These are phyloP conservation scores for Anas bahamensis DNA, from an alignment of 2,797 vertebrate species.

Conservation along the genomic window DNA sequence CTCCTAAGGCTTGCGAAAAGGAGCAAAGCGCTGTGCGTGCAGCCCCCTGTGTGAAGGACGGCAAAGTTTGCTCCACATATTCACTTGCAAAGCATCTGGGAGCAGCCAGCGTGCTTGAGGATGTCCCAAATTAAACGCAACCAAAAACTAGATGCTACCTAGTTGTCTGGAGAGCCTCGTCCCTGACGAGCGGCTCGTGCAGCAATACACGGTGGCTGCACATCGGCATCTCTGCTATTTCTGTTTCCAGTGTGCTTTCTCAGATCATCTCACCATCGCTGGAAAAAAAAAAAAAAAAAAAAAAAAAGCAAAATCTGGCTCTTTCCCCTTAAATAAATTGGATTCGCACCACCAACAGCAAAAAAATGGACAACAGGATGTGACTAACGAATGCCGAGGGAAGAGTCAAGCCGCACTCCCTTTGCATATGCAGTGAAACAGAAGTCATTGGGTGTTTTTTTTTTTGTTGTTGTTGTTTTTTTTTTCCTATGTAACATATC, in stretches of 20 bases:
- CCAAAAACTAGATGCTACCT: neutral
- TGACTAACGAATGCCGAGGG: slow-evolving; percentile 64
- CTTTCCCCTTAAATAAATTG: slow-evolving; percentile 56
- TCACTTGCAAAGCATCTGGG: neutral
- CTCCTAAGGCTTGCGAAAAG: slow-evolving; percentile 34
- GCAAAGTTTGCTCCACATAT: neutral
- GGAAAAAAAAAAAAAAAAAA: neutral
- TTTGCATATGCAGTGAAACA: slow-evolving; percentile 75
- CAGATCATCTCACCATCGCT: neutral
- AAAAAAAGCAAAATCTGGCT: neutral
- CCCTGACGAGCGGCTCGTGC: neutral
- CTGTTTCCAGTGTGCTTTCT: neutral
- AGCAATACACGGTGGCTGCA: neutral
- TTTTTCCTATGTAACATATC: slow-evolving; percentile 53
- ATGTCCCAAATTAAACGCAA: neutral
- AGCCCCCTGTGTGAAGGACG: neutral
- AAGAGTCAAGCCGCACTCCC: slow-evolving; percentile 69
- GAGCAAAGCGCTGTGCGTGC: neutral
- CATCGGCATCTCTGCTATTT: neutral
- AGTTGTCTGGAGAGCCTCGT: neutral
- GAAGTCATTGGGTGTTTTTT: slow-evolving; percentile 25
- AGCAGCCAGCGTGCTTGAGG: neutral
- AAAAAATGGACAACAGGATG: slow-evolving; percentile 75
- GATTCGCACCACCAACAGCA: slow-evolving; percentile 68
- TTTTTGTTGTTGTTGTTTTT: neutral